phyloP scores from a whole-genome alignment of 2,113 vertebrate genomes.

The Ceyx melanurus region DNA sequence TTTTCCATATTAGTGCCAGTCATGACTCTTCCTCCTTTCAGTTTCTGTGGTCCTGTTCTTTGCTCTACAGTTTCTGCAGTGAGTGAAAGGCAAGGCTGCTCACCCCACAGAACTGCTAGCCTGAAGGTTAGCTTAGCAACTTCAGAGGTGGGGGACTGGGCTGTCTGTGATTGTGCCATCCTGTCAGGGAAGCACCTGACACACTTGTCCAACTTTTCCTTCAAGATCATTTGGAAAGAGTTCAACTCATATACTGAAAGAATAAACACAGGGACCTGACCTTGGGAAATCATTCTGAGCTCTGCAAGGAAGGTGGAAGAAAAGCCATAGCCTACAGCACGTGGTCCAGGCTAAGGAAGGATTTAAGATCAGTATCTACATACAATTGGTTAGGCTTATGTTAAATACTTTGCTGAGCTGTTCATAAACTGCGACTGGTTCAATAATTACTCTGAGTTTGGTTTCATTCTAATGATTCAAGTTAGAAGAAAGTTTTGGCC shows the following conservation, averaged over 20 bases:
- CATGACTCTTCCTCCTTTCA: fast-evolving
- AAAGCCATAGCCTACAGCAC: neutral
- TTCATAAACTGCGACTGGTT: neutral
- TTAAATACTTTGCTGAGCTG: neutral
- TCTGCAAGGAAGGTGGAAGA: neutral
- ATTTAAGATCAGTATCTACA: neutral
- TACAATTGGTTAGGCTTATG: neutral
- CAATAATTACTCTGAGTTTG: neutral
- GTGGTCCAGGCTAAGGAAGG: neutral
- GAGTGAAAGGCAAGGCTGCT: neutral
- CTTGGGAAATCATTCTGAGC: neutral
- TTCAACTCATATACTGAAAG: neutral
- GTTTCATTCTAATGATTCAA: constrained; percentile 6
- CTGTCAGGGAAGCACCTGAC: neutral
- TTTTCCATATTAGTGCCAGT: neutral
- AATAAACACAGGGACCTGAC: neutral
- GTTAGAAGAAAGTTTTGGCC: neutral
- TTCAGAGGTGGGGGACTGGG: neutral
- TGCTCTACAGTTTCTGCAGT: neutral
- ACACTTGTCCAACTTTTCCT: neutral
- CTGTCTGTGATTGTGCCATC: neutral
- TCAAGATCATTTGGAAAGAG: neutral
- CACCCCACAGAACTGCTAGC: too few species aligned
- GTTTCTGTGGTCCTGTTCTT: neutral
- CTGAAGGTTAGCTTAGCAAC: neutral